Percentiles rank a stretch among this genome's conserved stretches.
Evolutionary conservation across 2,888 invertebrate species (phyloP).

Genomic region (Lasioglossum calceatum): DNA sequence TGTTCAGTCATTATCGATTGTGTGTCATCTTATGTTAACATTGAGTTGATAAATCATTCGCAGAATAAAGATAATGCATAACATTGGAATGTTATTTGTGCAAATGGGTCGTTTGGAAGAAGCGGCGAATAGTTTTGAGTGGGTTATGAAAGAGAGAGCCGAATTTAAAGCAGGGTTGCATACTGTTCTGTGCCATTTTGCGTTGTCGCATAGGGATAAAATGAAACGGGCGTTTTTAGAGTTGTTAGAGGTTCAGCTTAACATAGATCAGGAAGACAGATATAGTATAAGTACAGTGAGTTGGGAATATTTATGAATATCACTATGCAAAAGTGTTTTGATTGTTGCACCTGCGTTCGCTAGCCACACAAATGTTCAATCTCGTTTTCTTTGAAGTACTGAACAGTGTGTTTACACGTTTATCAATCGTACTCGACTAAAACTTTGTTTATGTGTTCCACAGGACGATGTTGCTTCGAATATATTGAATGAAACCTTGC

Average conservation of each 20-base stretch:
- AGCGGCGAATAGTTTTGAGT: conserved; percentile 98
- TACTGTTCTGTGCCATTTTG: conserved; percentile 94
- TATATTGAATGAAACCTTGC: conserved; percentile 90
- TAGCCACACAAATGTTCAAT: conserved; percentile 23
- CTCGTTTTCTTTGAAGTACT: neutral
- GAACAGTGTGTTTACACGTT: neutral
- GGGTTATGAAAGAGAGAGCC: conserved; percentile 98
- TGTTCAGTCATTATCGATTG: neutral
- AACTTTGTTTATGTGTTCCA: conserved; percentile 21
- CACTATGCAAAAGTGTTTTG: conserved; percentile 25
- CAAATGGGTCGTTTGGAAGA: conserved; percentile 98
- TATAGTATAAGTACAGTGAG: conserved; percentile 81
- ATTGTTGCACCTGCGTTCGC: conserved; percentile 34
- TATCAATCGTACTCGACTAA: neutral
- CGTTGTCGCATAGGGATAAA: conserved; percentile 95
- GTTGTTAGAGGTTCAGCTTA: conserved; percentile 94
- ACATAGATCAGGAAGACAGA: conserved; percentile 91
- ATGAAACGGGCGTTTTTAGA: conserved; percentile 97
- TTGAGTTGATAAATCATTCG: conserved; percentile 63
- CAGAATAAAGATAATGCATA: conserved; percentile 98
- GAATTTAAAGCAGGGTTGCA: conserved; percentile 95
- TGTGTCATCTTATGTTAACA: conserved; percentile 54
- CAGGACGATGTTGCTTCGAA: conserved; percentile 86
- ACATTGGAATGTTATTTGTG: conserved; percentile 97
- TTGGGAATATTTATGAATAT: conserved; percentile 52